Base-by-base conservation (phyloP, 1,140 invertebrate genomes). In the Nymphalis io region DNA sequence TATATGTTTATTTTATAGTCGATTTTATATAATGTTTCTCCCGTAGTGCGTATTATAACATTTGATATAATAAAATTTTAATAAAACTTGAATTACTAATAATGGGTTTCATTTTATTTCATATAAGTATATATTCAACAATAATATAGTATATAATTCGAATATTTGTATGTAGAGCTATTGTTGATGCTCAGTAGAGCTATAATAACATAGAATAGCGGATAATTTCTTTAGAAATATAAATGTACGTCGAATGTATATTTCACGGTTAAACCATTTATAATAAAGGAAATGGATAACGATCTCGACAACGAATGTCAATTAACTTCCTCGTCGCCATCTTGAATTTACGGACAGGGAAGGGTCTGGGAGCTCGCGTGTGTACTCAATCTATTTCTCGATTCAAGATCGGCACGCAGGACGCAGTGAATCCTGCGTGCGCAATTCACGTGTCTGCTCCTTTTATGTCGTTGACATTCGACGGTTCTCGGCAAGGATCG, bases 391-490 rank as follows among this genome's bases (percentile, higher is more conserved):
- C 69, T 70, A 70, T 63, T 70, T 68, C 66, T 64, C 55, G 39
- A 70, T 60, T 70, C 55, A 55, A 40, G 61, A 72, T 46, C 60
- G 62, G 44, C 55, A 77, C 74, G 64, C 74, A 73, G 74, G 74
- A 73, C 72, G 60, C 65, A 57, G 44, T 71, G 63, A 71, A 75
- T 78, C 77, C 80, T 87, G 86, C 85, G 84, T 77, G 87, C 87
- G 87, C 87, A 87, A 70, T 75, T 75, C 72, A 75, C 67, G 67
- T 71, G 79, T 80, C 80, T 81, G 75, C 62, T 78, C 72, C 72
- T 75, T 79, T 46, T 69, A 66, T 40, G 27, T 81, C 76, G 80
- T 68, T 16, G 53, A 67, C 66, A 60, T 60, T 76, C 79, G 81
- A 20, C 46, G 39, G 4, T 60, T 42, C 62, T 85, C 82, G 76